Conservation (phyloP, 2,888 invertebrate genomes). For the Ectropis crepuscularia region DNA sequence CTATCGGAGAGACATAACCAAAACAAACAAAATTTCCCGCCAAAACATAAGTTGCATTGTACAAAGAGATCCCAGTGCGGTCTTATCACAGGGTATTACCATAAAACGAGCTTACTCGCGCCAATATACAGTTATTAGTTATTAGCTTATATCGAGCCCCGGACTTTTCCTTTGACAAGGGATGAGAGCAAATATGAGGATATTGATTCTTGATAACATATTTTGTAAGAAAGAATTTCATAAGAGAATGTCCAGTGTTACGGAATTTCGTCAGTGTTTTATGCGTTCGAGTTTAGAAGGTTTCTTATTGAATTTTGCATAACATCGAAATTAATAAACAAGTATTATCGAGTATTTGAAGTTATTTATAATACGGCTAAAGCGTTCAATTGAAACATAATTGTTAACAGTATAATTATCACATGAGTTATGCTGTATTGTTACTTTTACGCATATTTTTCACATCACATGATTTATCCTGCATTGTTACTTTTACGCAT, state of each 20-base stretch:
- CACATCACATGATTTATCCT: no score
- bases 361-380: no score
- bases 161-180: constrained; percentile 43
- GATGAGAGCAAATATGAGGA: constrained; percentile 36
- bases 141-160: constrained; percentile 37
- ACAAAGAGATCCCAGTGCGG: neutral
- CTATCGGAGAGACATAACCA: no score
- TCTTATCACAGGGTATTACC: constrained; percentile 14
- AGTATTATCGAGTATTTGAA: no score
- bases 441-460: no score
- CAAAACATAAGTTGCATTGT: neutral
- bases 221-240: constrained; percentile 32
- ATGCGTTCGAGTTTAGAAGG: constrained; percentile 4
- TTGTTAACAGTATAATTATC: no score
- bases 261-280: constrained; percentile 24
- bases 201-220: constrained; percentile 35
- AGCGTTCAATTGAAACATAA: no score
- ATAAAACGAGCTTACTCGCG: constrained; percentile 10
- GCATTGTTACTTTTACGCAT: no score
- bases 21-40: neutral
- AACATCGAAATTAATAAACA: no score
- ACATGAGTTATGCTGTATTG: no score
- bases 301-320: constrained; percentile 6
- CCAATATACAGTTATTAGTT: constrained; percentile 42
- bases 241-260: constrained; percentile 18